Conservation (phyloP, 1,140 invertebrate species). For the Achatina immaculata region DNA sequence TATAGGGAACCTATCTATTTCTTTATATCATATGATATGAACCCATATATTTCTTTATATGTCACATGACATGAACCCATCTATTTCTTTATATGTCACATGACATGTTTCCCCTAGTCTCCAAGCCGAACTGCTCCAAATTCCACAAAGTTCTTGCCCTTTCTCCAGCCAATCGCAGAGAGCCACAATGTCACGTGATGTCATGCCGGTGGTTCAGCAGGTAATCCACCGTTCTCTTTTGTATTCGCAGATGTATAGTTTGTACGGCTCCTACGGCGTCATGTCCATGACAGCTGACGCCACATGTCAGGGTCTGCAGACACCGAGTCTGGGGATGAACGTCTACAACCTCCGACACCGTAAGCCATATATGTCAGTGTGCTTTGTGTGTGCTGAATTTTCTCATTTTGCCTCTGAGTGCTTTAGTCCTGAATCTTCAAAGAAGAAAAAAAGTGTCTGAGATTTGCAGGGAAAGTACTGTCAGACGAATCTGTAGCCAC, state of each 20-base stretch:
- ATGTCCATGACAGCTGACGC: slow-evolving; percentile 60
- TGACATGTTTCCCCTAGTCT: not conserved
- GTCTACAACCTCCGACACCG: slow-evolving; percentile 46
- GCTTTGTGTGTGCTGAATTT: not conserved
- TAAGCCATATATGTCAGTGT: slow-evolving; percentile 20
- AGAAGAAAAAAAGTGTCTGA: too few relatives aligned
- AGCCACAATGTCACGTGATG: not conserved
- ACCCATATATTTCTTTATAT: not conserved
- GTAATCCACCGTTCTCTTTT: too few relatives aligned
- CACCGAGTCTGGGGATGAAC: slow-evolving; percentile 46
- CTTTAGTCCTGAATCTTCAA: too few relatives aligned
- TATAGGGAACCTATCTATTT: not conserved
- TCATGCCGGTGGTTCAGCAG: too few relatives aligned
- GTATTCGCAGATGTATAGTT: slow-evolving; percentile 50
- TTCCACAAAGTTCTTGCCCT: not conserved
- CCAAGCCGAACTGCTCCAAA: not conserved
- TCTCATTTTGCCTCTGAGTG: too few relatives aligned
- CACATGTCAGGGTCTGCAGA: slow-evolving; percentile 53
- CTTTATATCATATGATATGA: not conserved
- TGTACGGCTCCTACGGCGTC: slow-evolving; percentile 47
- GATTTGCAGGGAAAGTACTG: too few relatives aligned
- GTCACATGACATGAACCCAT: not conserved
- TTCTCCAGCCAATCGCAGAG: too few relatives aligned
- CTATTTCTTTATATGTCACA: not conserved
- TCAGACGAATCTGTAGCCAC: too few relatives aligned